These are phyloP conservation scores for Virgularia gustaviana DNA, from an alignment of 92 coral and sea anemone genomes.

Conservation along the genomic window DNA sequence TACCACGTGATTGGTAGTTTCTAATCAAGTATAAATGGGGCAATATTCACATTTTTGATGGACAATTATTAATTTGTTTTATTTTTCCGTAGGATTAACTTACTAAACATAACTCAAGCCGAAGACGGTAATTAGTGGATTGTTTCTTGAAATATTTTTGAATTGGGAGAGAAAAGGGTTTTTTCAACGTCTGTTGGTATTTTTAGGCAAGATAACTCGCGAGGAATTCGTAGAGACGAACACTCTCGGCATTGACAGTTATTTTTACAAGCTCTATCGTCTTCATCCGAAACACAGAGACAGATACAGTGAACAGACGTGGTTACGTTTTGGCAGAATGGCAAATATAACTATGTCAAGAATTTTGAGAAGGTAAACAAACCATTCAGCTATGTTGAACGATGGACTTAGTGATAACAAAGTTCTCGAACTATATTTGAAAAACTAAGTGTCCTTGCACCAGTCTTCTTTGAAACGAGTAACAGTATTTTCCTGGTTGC, in stretches of 20 bases:
- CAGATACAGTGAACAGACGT: conserved; percentile 89
- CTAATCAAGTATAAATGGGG: no score
- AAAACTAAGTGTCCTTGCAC: no score
- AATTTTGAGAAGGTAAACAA: conserved; percentile 64
- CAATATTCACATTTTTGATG: background rate
- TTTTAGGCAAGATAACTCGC: conserved; percentile 70
- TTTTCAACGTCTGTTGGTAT: background rate
- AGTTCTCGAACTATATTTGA: no score
- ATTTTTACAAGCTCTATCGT: conserved; percentile 74
- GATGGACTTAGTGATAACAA: no score
- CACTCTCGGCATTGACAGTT: conserved; percentile 80
- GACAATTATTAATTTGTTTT: background rate
- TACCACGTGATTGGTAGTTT: no score
- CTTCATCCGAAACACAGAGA: conserved; percentile 91
- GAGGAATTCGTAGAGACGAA: conserved; percentile 78
- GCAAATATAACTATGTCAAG: conserved; percentile 59
- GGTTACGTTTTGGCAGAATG: conserved; percentile 69
- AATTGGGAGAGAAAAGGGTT: background rate
- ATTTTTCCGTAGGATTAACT: conserved; percentile 56
- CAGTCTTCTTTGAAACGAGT: no score
- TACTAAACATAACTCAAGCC: conserved; percentile 60
- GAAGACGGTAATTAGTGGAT: conserved; percentile 65
- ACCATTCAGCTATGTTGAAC: no score
- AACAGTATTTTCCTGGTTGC: no score
- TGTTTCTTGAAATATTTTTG: background rate